Evolutionary conservation across 2,113 vertebrate species (phyloP), one percentile per base, ranked within the genome.

Genomic region (Perognathus longimembris): DNA sequence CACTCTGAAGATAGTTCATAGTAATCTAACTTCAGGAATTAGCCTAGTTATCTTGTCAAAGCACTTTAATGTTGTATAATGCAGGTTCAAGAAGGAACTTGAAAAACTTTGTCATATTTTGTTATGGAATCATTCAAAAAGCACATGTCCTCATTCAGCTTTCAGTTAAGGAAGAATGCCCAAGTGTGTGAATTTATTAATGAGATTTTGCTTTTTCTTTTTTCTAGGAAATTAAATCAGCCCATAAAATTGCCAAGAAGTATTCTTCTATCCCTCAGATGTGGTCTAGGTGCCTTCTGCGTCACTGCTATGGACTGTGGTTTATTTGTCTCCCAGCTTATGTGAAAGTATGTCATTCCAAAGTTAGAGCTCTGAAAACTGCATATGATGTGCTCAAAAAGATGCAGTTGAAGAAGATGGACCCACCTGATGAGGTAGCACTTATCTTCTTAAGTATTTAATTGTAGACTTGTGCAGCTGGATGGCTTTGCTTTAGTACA

Each of bases 271-370:
- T 99, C 94, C 99, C 99, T 69, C 99, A 99, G 96, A 99, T 99
- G 99, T 99, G 99, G 99, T 99, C 99, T 95, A 98, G 98, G 97
- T 99, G 99, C 97, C 98, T 99, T 18, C 97, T 99, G 76, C 98
- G 99, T 28, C 99, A 99, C 97, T 99, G 99, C 94, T 99, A 99
- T 0, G 99, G 99, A 40, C 98, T 99, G 22, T 99, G 99, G 99
- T 99, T 99, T 96, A 99, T 99, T 97, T 99, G 99, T 97, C 98
- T 99, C 64, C 99, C 99, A 5, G 99, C 98, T 0, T 99, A 99
- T 1, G 98, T 99, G 64, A 98, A 98, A 91, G 98, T 98, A 15
- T 99, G 99, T 97, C 99, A 99, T 97, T 99, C 99, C 30, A 99
- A 99, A 97, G 99, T 99, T 92, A 98, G 99, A 77, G 99, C 99